Percentiles rank a stretch among this genome's conserved stretches.
Conservation (phyloP, 2,888 invertebrate genomes). For the Pristionchus arcanus region DNA sequence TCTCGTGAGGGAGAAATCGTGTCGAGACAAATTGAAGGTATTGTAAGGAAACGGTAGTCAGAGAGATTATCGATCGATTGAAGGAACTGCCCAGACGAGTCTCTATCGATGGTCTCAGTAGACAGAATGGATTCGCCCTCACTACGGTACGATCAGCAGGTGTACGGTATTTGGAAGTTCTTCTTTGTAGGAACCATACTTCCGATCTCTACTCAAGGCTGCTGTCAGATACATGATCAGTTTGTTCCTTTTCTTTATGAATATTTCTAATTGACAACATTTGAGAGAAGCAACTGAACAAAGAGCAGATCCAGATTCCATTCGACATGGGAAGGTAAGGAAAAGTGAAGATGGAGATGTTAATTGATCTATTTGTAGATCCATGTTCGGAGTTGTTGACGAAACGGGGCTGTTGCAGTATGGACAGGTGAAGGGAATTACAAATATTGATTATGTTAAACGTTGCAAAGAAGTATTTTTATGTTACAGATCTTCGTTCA, state of each 20-base stretch:
- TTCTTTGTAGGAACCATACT: slow-evolving; percentile 75
- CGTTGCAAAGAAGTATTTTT: neutral
- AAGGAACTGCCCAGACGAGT: slow-evolving; percentile 65
- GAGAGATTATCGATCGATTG: neutral
- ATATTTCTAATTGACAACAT: neutral
- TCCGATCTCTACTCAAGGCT: slow-evolving; percentile 73
- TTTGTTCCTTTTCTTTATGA: slow-evolving; percentile 43
- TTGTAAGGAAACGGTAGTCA: neutral
- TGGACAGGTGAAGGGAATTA: slow-evolving; percentile 62
- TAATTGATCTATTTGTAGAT: slow-evolving; percentile 60
- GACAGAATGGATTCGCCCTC: slow-evolving; percentile 62
- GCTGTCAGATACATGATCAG: slow-evolving; percentile 63
- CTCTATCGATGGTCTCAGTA: slow-evolving; percentile 60
- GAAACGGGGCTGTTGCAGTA: slow-evolving; percentile 73
- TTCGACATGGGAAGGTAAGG: slow-evolving; percentile 43
- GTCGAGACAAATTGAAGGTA: slow-evolving; percentile 66
- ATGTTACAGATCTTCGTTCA: slow-evolving; percentile 72
- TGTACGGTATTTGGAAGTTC: slow-evolving; percentile 3
- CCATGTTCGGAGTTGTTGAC: slow-evolving; percentile 76
- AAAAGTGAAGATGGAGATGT: neutral
- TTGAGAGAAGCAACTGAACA: slow-evolving; percentile 55
- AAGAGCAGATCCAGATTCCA: slow-evolving; percentile 57
- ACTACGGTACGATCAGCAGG: slow-evolving; percentile 45
- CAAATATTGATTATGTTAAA: neutral
- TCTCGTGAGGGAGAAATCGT: slow-evolving; percentile 70